phyloP scores from a whole-genome alignment of 2,888 invertebrate species.

The Chouioia cunea region DNA sequence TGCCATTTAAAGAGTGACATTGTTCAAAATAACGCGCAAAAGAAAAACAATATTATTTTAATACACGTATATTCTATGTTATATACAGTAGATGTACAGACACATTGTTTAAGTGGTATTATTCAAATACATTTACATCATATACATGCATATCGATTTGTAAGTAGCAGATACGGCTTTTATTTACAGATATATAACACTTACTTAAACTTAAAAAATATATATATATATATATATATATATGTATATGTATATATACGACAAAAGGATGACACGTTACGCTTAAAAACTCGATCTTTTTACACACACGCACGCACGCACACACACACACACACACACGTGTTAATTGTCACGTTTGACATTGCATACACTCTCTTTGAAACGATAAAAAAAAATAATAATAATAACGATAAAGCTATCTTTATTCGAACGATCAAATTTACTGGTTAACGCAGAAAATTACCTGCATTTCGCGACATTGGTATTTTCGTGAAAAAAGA shows the following conservation, averaged over 20 bases:
- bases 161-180: constrained; percentile 35
- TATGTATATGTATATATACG: no score
- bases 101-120: constrained; percentile 50
- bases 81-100: constrained; percentile 62
- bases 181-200: constrained; percentile 41
- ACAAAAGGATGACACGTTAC: no score
- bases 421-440: no score
- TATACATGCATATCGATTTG: constrained; percentile 50
- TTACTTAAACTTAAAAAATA: no score
- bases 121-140: constrained; percentile 50
- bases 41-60: constrained; percentile 51
- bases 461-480: no score
- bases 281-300: constrained; percentile 5
- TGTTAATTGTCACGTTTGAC: constrained; percentile 20
- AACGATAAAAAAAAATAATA: not conserved
- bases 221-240: no score
- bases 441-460: no score
- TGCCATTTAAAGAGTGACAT: no score
- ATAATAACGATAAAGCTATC: no score
- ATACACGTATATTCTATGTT: constrained; percentile 54
- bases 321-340: no score
- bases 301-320: no score
- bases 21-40: constrained; percentile 3
- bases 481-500: no score
- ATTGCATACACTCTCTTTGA: constrained; percentile 20